Evolutionary conservation across 2,888 invertebrate species (phyloP), one percentile per base, ranked within the genome.

Genomic region (Asteroscopus sphinx): DNA sequence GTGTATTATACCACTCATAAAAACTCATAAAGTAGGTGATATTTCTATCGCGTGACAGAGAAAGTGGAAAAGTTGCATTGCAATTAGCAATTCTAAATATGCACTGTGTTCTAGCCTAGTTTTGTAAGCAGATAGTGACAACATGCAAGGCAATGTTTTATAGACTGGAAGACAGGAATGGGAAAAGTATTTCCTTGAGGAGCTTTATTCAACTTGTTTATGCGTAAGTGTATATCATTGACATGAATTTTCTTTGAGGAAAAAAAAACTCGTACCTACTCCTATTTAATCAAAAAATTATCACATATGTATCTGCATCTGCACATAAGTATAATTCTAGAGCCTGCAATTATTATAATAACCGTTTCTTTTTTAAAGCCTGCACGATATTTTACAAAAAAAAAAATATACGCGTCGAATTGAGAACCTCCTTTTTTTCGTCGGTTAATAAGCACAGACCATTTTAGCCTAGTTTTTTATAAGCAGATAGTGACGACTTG

Each of bases 81-180:
- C 63, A 77, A 79, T 80, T 80, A 79, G 73, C 74, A 72, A 58
- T 73, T 70, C 73, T 75, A 73, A 76, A 78, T 75, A 76, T 71
- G 71, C 70, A 64, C 51, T 73, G 58, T 48, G 51, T 52, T 58
- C 54, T 28, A 28, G 28, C 28, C 28, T 28, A 28, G 28, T 72
- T 76, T 72, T 63, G 53, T 69, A 54, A 54, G 33, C 26, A 68
- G 60, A 69, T 67, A 68, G 51, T 55, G 57, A 68, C 53, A 49
- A 55, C 44, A 59, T 55, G 51, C 51, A 35, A 47, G 37, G 60
- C 53, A 42, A 53, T 70, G 48, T 60, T 46, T 56, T 55, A 58
- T 55, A 28, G 51, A 41, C 57, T 32, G 9, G 40, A 40, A 60
- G 35, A 39, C 15, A 35, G 49, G 13, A 8, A 51, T 40, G 26